Evolutionary conservation across 1,140 invertebrate genomes (phyloP), one percentile per base, ranked within the genome.

Genomic region (Wiebesia pumilae): DNA sequence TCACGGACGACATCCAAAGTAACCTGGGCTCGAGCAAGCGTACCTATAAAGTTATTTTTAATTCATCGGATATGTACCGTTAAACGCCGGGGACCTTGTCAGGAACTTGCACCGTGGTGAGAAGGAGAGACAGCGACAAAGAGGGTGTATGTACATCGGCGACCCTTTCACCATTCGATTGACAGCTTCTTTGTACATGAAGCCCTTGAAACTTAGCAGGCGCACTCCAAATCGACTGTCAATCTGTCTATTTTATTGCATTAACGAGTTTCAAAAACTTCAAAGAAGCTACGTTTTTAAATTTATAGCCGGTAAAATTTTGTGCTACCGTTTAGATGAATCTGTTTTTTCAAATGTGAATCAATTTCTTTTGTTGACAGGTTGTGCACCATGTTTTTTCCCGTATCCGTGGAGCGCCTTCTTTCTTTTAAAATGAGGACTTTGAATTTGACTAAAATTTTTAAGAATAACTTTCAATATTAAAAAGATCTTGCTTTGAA

Each of bases 1-100:
- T 89, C 89, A 89, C 89, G 89, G 89, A 90, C 88, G 89, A 89
- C 89, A 88, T 89, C 89, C 85, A 89, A 88, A 89, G 89, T 88
- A 88, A 89, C 86, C 87, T 87, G 87, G 87, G 83, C 87, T 88
- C 87, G 87, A 87, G 88, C 89, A 85, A 88, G 88, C 87, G 83
- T 88, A 80, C 33, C 79, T 86, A 88, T 90, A 88, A 90, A 90
- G 88, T 89, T 90, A 90, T 90, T 90, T 90, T 90, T 89, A 90
- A 90, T 89, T 88, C 90, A 80, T 21, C 40, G 79, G 43, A 24
- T 51, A 0, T 86, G 88, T 90, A 90, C 90, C 89, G 90, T 90
- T 90, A 90, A 89, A 87, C 84, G 88, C 88, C 79, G 87, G 84
- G 87, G 88, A 88, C 87, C 47, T 9, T 54, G 43, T 77, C 27